These are phyloP conservation scores for Plagiodera versicolora DNA, from an alignment of 2,888 invertebrate species.

Conservation along the genomic window DNA sequence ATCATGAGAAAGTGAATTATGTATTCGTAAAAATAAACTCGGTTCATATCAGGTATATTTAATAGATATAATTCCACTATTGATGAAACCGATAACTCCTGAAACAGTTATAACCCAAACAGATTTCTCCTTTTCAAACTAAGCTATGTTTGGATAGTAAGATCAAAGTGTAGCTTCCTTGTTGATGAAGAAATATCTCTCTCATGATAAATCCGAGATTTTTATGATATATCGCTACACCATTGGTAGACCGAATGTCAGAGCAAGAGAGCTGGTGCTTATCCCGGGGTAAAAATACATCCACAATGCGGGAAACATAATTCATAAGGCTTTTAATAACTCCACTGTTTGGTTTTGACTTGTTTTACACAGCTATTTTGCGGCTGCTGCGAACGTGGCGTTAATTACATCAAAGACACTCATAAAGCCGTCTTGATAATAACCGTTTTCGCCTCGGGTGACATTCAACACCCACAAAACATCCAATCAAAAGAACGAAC, in stretches of 20 bases:
- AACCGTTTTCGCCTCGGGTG: not conserved
- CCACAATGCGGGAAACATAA: conserved; percentile 46
- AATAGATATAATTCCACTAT: not conserved
- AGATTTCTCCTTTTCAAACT: not conserved
- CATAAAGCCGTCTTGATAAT: conserved; percentile 24
- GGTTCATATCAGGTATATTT: no score
- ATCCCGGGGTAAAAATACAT: conserved; percentile 40
- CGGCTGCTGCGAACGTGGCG: conserved; percentile 24
- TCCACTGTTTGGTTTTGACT: conserved; percentile 37
- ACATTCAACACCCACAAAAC: not conserved
- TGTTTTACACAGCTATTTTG: conserved; percentile 34
- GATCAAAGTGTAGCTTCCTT: conserved; percentile 26
- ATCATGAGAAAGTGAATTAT: not conserved
- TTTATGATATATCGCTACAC: conserved; percentile 24
- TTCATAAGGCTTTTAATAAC: conserved; percentile 45
- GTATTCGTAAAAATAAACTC: no score
- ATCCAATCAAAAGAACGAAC: not conserved
- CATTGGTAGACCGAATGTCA: conserved; percentile 22
- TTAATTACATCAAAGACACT: conserved; percentile 28
- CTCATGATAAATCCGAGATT: conserved; percentile 20
- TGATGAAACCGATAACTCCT: not conserved
- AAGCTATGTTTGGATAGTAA: conserved; percentile 16
- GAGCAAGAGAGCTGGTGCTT: conserved; percentile 26
- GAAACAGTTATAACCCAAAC: not conserved
- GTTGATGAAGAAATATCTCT: conserved; percentile 20